These are phyloP conservation scores for Hucho hucho DNA, from an alignment of 2,113 vertebrate species.

Conservation along the genomic window DNA sequence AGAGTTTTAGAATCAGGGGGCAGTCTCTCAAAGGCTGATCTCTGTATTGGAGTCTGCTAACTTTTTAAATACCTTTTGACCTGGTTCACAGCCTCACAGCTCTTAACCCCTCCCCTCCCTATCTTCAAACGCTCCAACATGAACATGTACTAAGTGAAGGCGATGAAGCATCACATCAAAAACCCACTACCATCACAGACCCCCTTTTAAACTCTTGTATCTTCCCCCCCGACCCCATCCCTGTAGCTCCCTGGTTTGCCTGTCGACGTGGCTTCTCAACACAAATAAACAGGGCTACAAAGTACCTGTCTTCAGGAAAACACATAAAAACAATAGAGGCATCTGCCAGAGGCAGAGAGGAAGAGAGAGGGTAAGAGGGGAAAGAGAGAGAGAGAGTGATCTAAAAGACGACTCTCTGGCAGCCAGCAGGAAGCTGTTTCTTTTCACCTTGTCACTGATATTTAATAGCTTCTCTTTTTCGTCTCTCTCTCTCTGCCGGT, in stretches of 20 bases:
- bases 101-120: conserved; percentile 22
- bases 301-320: conserved; percentile 46
- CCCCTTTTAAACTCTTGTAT: conserved; percentile 36
- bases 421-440: conserved; percentile 50
- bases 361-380: not conserved
- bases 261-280: conserved; percentile 31
- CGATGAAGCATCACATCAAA: conserved; percentile 36
- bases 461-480: conserved; percentile 51
- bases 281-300: conserved; percentile 48
- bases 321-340: conserved; percentile 35
- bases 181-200: conserved; percentile 36
- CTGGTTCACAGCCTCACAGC: conserved; percentile 20
- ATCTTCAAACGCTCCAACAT: conserved; percentile 11
- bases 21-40: conserved; percentile 36
- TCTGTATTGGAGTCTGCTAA: conserved; percentile 3
- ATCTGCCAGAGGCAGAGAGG: conserved; percentile 19
- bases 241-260: conserved; percentile 32
- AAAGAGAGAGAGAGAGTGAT: not conserved
- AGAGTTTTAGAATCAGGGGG: no score
- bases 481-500: conserved; percentile 28
- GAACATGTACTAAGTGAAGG: no score
- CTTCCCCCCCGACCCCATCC: not conserved
- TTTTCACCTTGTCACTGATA: conserved; percentile 52
- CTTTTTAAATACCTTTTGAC: not conserved
- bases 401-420: conserved; percentile 12